phyloP scores from a whole-genome alignment of 2,888 invertebrate genomes.

The Tetranychus piercei region DNA sequence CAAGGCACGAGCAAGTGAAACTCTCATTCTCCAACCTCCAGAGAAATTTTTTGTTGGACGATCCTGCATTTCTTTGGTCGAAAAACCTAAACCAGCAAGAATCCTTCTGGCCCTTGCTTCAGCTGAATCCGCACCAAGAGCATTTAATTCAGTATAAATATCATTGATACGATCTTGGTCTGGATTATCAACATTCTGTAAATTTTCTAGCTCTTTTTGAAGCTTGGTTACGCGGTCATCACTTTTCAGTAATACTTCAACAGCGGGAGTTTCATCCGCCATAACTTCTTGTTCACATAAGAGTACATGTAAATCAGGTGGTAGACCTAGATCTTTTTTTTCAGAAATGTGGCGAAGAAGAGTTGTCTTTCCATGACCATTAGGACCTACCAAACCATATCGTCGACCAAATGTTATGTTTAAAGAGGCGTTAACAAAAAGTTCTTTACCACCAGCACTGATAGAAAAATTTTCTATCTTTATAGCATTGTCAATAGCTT shows the following conservation, averaged over 20 bases:
- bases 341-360: slow-evolving; percentile 75
- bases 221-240: slow-evolving; percentile 70
- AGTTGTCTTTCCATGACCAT: slow-evolving; percentile 91
- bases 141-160: slow-evolving; percentile 83
- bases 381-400: slow-evolving; percentile 84
- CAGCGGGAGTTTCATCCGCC: slow-evolving; percentile 78
- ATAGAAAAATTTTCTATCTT: slow-evolving; percentile 79
- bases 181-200: slow-evolving; percentile 55
- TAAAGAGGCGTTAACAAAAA: slow-evolving; percentile 86
- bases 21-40: slow-evolving; percentile 96
- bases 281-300: slow-evolving; percentile 94
- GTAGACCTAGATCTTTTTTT: slow-evolving; percentile 65
- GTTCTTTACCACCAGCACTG: slow-evolving; percentile 84
- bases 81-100: slow-evolving; percentile 89
- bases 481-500: slow-evolving; percentile 21
- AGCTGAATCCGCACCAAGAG: slow-evolving; percentile 92
- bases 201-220: slow-evolving; percentile 57
- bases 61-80: slow-evolving; percentile 52
- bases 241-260: slow-evolving; percentile 76
- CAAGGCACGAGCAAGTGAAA: slow-evolving; percentile 82
- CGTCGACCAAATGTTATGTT: slow-evolving; percentile 78
- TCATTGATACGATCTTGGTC: slow-evolving; percentile 29
- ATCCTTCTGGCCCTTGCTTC: slow-evolving; percentile 90
- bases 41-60: slow-evolving; percentile 51
- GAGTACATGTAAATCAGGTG: slow-evolving; percentile 83